Percentiles rank a stretch among this genome's conserved stretches.
Evolutionary conservation across 2,113 vertebrate species (phyloP).

Genomic region (Passer domesticus): DNA sequence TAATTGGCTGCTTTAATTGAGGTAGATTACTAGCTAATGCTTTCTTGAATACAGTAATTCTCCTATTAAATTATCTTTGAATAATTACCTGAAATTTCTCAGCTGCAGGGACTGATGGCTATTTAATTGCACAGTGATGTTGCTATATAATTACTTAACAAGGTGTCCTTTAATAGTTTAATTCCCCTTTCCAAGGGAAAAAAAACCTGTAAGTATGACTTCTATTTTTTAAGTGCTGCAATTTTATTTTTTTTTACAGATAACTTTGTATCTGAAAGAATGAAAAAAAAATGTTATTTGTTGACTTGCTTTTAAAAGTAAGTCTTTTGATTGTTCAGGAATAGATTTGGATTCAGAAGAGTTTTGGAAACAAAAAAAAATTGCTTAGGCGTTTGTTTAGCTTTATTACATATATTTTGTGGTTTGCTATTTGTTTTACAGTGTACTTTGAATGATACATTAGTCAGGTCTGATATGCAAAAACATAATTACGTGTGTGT

Average conservation of each 20-base stretch:
- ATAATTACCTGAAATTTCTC: slow-evolving; percentile 90
- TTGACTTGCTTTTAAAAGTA: slow-evolving; percentile 48
- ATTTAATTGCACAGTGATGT: slow-evolving; percentile 84
- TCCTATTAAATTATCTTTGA: slow-evolving; percentile 90
- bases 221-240: slow-evolving; percentile 48
- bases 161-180: slow-evolving; percentile 88
- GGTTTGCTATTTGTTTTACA: not conserved
- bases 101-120: slow-evolving; percentile 86
- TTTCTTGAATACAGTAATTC: slow-evolving; percentile 89
- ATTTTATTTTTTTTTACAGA: slow-evolving; percentile 43
- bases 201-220: slow-evolving; percentile 60
- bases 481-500: not conserved
- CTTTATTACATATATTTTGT: not conserved
- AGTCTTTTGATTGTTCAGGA: slow-evolving; percentile 29
- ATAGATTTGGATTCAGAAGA: not conserved
- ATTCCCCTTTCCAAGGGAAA: slow-evolving; percentile 77
- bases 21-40: slow-evolving; percentile 88
- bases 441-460: not conserved
- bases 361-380: not conserved
- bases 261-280: slow-evolving; percentile 48
- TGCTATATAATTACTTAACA: slow-evolving; percentile 89
- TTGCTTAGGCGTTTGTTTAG: not conserved
- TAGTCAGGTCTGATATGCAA: not conserved
- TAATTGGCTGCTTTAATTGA: slow-evolving; percentile 87
- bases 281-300: slow-evolving; percentile 52